Percentiles rank a stretch among this genome's conserved stretches.
phyloP scores from a whole-genome alignment of 2,113 vertebrate genomes.

The Ceyx melanurus region DNA sequence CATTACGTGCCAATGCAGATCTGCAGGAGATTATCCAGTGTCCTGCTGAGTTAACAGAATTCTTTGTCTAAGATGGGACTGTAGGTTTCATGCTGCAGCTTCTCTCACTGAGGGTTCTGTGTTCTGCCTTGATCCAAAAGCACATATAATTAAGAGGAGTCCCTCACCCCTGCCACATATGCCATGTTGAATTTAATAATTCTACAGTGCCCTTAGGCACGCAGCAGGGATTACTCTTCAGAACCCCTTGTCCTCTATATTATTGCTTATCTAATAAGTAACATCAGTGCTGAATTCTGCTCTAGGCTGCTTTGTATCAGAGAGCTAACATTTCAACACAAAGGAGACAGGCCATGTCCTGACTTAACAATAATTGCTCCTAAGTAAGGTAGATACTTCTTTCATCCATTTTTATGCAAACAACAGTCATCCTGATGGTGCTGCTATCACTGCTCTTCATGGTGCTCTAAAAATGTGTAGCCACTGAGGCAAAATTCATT shows the following conservation, averaged over 20 bases:
- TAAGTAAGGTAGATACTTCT: not conserved
- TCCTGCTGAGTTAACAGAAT: constrained; percentile 4
- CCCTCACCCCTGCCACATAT: constrained; percentile 13
- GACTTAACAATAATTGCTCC: not conserved
- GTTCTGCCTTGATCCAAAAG: constrained; percentile 32
- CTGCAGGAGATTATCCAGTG: not conserved
- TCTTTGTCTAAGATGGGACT: not conserved
- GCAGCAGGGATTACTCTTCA: constrained; percentile 25
- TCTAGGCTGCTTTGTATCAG: constrained; percentile 27
- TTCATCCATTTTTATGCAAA: not conserved
- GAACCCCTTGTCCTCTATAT: constrained; percentile 2
- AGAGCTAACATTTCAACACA: constrained; percentile 9
- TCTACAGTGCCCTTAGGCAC: constrained; percentile 30
- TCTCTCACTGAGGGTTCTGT: not conserved
- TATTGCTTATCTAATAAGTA: constrained; percentile 54
- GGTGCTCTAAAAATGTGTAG: no score
- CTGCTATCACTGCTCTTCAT: no score
- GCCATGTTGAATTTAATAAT: constrained; percentile 46
- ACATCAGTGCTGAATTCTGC: constrained; percentile 23
- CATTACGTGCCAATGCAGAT: not conserved
- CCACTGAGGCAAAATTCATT: no score
- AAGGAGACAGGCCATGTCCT: not conserved
- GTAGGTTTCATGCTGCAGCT: not conserved
- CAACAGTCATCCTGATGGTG: not conserved
- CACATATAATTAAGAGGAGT: constrained; percentile 62